Base-by-base conservation (phyloP, 1,140 invertebrate genomes). In the Oryzaephilus surinamensis region DNA sequence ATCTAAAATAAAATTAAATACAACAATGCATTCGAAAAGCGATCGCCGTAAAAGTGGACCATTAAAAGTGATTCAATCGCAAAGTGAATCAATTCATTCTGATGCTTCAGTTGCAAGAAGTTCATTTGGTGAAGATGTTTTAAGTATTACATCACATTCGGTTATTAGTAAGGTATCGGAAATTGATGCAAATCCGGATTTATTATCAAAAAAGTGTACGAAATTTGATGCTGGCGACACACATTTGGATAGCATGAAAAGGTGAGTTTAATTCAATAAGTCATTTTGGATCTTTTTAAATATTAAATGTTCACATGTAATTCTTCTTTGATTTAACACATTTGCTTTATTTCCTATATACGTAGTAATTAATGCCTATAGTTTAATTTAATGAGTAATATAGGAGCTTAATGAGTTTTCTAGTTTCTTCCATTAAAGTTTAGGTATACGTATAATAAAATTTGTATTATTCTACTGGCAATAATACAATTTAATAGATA, bases 31-130 rank as follows among this genome's bases (percentile, higher is more conserved):
- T n/a, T 24, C 23, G 4, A 18, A 29, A 12, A 43, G 31, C 2
- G 43, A 53, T 33, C 28, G 36, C 4, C 38, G 35, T 17, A 20
- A 23, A 5, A 48, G 39, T 8, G 60, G 60, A 7, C 60, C 60
- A 3, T 23, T 62, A 11, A 58, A 53, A 31, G 45, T 47, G n/a
- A 38, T 41, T 18, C 41, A 45, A 21, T 38, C 28, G 14, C 15
- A 41, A n/a, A 26, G 32, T 7, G 48, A 48, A 14, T 43, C 45
- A 12, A 46, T 43, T 8, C 31, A 32, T 8, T 50, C 48, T 10
- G 42, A 46, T 30, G 45, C 45, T 6, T 44, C 48, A 11, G 24
- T 52, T 10, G 45, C 50, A n/a, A 5, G 8, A 29, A 48, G 43
- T 35, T 47, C 8, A 3, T 24, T 50, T 2, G 47, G 28, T 10